Percentiles rank a stretch among this genome's conserved stretches.
These are phyloP conservation scores for Carassius carassius DNA, from an alignment of 2,113 vertebrate species.

Conservation along the genomic window DNA sequence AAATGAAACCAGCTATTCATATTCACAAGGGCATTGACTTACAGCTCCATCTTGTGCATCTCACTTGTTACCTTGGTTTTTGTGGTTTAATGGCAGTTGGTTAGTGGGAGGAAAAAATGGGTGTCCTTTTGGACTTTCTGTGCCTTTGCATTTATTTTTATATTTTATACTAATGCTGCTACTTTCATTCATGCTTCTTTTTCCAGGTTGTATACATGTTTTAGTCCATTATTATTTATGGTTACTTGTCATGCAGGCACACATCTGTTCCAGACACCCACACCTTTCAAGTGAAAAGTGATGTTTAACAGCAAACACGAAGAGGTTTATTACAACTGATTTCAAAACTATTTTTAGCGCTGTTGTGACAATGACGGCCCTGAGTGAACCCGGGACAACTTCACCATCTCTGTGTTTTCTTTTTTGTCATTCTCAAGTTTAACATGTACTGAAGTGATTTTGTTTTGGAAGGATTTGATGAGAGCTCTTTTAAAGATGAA, in stretches of 20 bases:
- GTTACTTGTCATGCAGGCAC: constrained; percentile 17
- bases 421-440: background rate
- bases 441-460: constrained; percentile 3
- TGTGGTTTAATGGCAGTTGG: background rate
- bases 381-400: background rate
- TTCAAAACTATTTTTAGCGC: constrained; percentile 10
- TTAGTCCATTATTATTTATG: constrained; percentile 3
- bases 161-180: background rate
- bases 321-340: constrained; percentile 33
- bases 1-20: background rate
- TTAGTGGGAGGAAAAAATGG: constrained; percentile 8
- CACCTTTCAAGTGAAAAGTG: constrained; percentile 27
- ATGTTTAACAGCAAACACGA: constrained; percentile 22
- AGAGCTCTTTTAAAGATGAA: constrained; percentile 23
- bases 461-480: background rate
- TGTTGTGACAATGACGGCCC: background rate
- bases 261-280: constrained; percentile 29
- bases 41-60: background rate
- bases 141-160: background rate
- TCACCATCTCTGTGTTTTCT: background rate
- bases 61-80: constrained; percentile 15
- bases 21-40: background rate
- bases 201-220: background rate
- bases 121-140: background rate
- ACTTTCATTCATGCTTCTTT: background rate